phyloP scores from a whole-genome alignment of 2,113 vertebrate genomes.

The Apistogramma diplotaenia region DNA sequence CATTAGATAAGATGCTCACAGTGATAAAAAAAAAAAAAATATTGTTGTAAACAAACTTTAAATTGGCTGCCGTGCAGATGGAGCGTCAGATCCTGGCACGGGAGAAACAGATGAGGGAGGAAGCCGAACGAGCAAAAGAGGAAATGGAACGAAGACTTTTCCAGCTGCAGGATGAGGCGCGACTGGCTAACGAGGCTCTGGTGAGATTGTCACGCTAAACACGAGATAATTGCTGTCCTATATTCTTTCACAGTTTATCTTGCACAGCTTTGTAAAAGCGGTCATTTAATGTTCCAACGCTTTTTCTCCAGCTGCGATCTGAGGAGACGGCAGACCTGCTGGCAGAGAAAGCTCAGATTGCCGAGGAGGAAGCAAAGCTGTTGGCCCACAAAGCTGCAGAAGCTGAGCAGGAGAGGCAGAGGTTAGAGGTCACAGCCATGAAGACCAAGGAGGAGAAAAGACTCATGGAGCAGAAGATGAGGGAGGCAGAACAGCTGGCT shows the following conservation, averaged over 20 bases:
- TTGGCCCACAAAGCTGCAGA: slow-evolving; percentile 92
- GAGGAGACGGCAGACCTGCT: slow-evolving; percentile 90
- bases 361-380: slow-evolving; percentile 90
- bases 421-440: slow-evolving; percentile 87
- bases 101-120: slow-evolving; percentile 91
- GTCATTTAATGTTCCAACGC: neutral
- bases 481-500: slow-evolving; percentile 89
- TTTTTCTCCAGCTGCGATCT: slow-evolving; percentile 81
- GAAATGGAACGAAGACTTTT: slow-evolving; percentile 88
- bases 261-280: neutral
- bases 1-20: neutral
- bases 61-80: slow-evolving; percentile 69
- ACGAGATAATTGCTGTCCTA: neutral
- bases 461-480: slow-evolving; percentile 94
- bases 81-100: slow-evolving; percentile 88
- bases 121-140: slow-evolving; percentile 88
- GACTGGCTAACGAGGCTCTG: slow-evolving; percentile 87
- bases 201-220: slow-evolving; percentile 65
- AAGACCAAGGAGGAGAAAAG: slow-evolving; percentile 91
- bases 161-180: slow-evolving; percentile 89
- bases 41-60: neutral
- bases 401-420: slow-evolving; percentile 88
- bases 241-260: neutral
- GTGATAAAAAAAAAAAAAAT: neutral
- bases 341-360: slow-evolving; percentile 93